These are phyloP conservation scores for Diorhabda elongata DNA, from an alignment of 1,140 invertebrate genomes.

Conservation along the genomic window DNA sequence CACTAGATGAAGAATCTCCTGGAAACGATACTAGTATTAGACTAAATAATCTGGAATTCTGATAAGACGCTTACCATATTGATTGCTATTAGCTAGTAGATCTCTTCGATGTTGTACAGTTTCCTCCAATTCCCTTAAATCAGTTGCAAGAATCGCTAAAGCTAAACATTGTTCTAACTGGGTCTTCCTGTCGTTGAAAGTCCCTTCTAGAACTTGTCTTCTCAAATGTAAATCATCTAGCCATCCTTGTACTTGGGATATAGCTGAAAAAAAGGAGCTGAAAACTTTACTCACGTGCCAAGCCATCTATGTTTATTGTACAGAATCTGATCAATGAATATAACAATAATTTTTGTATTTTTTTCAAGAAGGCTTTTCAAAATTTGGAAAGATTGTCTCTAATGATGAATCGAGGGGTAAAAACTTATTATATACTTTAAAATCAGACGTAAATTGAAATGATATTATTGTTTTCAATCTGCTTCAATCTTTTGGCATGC, in stretches of 20 bases:
- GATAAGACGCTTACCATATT: constrained; percentile 44
- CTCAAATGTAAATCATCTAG: constrained; percentile 74
- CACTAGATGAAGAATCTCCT: constrained; percentile 66
- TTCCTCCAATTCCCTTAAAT: constrained; percentile 66
- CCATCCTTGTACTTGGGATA: constrained; percentile 70
- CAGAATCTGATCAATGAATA: too few relatives aligned
- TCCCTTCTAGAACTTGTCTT: constrained; percentile 66
- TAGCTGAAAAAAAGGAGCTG: constrained; percentile 48
- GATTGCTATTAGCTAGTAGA: constrained; percentile 49
- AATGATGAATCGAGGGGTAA: too few relatives aligned
- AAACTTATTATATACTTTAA: too few relatives aligned
- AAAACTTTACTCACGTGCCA: constrained; percentile 7
- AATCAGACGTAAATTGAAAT: too few relatives aligned
- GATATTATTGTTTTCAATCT: too few relatives aligned
- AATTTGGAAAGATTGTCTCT: too few relatives aligned
- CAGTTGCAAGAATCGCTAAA: constrained; percentile 66
- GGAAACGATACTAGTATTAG: constrained; percentile 22
- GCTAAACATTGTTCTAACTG: constrained; percentile 76
- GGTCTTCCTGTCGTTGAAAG: constrained; percentile 65
- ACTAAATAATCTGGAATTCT: background rate
- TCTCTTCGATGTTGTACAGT: constrained; percentile 52
- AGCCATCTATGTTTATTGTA: background rate
- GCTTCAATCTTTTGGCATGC: too few relatives aligned
- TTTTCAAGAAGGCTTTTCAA: too few relatives aligned
- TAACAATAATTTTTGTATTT: too few relatives aligned